Percentiles rank a stretch among this genome's conserved stretches.
phyloP scores from a whole-genome alignment of 2,888 invertebrate species.

The Nephrotoma guestfalica region DNA sequence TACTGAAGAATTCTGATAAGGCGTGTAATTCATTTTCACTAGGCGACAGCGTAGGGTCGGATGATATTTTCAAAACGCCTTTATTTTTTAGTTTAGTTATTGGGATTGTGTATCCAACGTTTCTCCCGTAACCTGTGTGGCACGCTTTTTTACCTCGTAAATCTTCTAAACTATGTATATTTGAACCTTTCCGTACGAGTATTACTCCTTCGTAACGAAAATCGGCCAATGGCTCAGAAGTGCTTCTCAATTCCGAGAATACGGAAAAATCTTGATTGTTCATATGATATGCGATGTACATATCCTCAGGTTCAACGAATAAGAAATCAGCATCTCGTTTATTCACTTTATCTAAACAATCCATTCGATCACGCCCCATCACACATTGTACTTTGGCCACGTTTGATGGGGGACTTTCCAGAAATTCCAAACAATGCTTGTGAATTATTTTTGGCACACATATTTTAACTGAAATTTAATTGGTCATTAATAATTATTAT shows the following conservation, averaged over 20 bases:
- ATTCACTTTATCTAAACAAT: constrained; percentile 62
- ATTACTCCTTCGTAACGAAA: constrained; percentile 72
- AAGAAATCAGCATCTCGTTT: constrained; percentile 66
- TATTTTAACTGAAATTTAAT: constrained; percentile 44
- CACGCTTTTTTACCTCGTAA: constrained; percentile 68
- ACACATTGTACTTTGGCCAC: constrained; percentile 44
- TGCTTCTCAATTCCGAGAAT: constrained; percentile 60
- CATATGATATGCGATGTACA: constrained; percentile 64
- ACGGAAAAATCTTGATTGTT: constrained; percentile 60
- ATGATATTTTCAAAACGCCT: constrained; percentile 30
- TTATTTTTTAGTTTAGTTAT: constrained; percentile 61
- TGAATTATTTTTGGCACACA: constrained; percentile 53
- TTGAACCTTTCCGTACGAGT: constrained; percentile 59
- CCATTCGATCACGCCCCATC: constrained; percentile 56
- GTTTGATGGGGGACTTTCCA: constrained; percentile 45
- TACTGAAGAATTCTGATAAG: constrained; percentile 60
- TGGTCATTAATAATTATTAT: not conserved
- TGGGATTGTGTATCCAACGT: constrained; percentile 78
- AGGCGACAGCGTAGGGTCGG: constrained; percentile 28
- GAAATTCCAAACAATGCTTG: constrained; percentile 45
- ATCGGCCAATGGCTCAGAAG: constrained; percentile 58
- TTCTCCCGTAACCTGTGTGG: constrained; percentile 74
- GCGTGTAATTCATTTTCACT: constrained; percentile 68
- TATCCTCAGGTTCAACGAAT: constrained; percentile 74
- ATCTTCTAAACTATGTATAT: constrained; percentile 49